A percentile compares a stretch with the other conserved stretches of the same genome.
These are phyloP conservation scores for Rissa tridactyla DNA, from an alignment of 2,113 vertebrate species.

Conservation along the genomic window DNA sequence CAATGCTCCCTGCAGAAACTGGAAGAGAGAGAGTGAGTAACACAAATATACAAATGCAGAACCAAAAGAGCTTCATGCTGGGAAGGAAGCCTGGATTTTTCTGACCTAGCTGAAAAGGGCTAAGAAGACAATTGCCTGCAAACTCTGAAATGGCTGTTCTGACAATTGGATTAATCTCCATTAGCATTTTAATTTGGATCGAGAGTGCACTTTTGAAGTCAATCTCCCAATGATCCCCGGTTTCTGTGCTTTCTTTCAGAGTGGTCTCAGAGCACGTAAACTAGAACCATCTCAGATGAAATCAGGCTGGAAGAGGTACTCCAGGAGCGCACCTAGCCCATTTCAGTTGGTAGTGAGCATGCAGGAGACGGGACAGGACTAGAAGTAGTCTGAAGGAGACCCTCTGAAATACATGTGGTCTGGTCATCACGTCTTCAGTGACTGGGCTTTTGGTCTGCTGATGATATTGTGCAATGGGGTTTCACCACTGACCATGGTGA, in stretches of 20 bases:
- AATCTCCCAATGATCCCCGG: background rate
- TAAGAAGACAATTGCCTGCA: background rate
- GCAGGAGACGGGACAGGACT: background rate
- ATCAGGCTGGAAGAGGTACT: background rate
- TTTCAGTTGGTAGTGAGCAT: background rate
- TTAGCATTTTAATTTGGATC: background rate
- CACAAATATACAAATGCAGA: background rate
- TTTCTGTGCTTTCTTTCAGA: background rate
- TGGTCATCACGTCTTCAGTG: background rate
- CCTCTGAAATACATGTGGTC: background rate
- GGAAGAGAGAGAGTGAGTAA: background rate
- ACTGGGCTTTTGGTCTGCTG: background rate
- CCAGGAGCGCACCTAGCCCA: background rate
- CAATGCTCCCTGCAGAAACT: background rate
- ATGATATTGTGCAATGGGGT: fast-evolving
- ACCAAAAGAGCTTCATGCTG: background rate
- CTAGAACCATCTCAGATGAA: background rate
- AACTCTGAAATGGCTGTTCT: background rate
- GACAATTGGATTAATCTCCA: background rate
- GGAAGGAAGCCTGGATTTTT: background rate
- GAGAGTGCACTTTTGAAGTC: background rate
- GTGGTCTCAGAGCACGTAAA: background rate
- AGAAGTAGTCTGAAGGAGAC: background rate
- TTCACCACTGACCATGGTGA: fast-evolving
- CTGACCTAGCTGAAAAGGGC: background rate